These are phyloP conservation scores for Suillia variegata DNA, from an alignment of 2,888 invertebrate species.

Conservation along the genomic window DNA sequence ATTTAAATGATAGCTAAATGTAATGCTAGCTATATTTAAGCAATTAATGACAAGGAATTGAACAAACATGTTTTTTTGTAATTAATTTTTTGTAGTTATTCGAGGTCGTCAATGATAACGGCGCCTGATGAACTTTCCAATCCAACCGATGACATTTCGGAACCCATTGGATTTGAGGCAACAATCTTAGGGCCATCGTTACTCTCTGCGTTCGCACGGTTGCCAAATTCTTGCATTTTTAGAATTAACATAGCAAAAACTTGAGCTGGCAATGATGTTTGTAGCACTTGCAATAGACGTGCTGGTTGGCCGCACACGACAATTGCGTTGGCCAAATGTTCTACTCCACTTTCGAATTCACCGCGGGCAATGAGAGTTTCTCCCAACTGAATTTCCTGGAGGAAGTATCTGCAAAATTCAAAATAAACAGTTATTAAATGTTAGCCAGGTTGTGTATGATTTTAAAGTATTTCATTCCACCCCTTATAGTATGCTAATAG, in stretches of 20 bases:
- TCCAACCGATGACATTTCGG: slow-evolving; percentile 40
- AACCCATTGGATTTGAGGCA: slow-evolving; percentile 32
- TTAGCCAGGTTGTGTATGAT: too few species aligned
- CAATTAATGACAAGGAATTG: slow-evolving; percentile 14
- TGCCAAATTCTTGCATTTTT: slow-evolving; percentile 64
- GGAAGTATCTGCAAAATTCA: slow-evolving; percentile 61
- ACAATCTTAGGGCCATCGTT: slow-evolving; percentile 47
- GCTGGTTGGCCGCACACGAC: slow-evolving; percentile 88
- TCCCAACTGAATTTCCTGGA: slow-evolving; percentile 85
- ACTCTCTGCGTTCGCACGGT: slow-evolving; percentile 44
- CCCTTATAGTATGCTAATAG: too few species aligned
- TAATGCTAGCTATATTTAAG: background rate
- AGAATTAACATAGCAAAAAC: slow-evolving; percentile 89
- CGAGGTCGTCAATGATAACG: slow-evolving; percentile 54
- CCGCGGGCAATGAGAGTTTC: slow-evolving; percentile 89
- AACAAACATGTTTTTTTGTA: slow-evolving; percentile 9
- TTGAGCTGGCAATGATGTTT: slow-evolving; percentile 93
- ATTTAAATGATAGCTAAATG: background rate
- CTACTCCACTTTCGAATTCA: slow-evolving; percentile 87
- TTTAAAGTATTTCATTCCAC: too few species aligned
- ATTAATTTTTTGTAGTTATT: slow-evolving; percentile 39
- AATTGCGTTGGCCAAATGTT: slow-evolving; percentile 96
- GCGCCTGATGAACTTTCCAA: slow-evolving; percentile 41
- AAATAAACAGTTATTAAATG: too few species aligned
- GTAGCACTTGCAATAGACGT: slow-evolving; percentile 66